Conservation (phyloP, 2,113 vertebrate genomes). For the Brachypodius melanocephalos region DNA sequence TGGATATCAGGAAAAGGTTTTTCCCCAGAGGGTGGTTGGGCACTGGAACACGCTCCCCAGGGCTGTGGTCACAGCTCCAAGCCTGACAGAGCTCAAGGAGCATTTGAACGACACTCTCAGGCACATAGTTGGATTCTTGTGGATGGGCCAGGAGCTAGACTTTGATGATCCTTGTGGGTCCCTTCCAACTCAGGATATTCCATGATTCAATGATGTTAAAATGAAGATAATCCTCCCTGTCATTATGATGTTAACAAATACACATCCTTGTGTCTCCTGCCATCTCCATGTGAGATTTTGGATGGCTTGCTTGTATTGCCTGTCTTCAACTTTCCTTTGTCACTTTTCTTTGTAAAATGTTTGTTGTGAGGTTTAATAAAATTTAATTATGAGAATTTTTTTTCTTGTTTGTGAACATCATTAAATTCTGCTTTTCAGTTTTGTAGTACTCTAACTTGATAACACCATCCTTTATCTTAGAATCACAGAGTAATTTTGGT, state of each 20-base stretch:
- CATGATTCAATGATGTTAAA: not conserved
- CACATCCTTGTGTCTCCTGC: not conserved
- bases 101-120: rapidly evolving
- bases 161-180: not conserved
- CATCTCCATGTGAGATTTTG: not conserved
- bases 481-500: not conserved
- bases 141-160: not conserved
- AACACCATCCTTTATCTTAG: not conserved
- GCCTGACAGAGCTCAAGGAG: not conserved
- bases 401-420: not conserved
- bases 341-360: not conserved
- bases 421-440: not conserved
- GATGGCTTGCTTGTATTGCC: not conserved
- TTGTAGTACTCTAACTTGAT: not conserved
- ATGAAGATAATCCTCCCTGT: not conserved
- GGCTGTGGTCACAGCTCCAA: not conserved
- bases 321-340: not conserved
- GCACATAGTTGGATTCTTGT: no score
- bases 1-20: not conserved
- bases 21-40: not conserved
- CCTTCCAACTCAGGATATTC: not conserved
- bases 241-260: not conserved
- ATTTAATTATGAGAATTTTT: not conserved
- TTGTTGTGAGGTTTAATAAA: not conserved
- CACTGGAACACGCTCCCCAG: not conserved